A percentile compares a stretch with the other conserved stretches of the same genome.
Evolutionary conservation across 2,113 vertebrate genomes (phyloP).

Genomic region (Excalfactoria chinensis): DNA sequence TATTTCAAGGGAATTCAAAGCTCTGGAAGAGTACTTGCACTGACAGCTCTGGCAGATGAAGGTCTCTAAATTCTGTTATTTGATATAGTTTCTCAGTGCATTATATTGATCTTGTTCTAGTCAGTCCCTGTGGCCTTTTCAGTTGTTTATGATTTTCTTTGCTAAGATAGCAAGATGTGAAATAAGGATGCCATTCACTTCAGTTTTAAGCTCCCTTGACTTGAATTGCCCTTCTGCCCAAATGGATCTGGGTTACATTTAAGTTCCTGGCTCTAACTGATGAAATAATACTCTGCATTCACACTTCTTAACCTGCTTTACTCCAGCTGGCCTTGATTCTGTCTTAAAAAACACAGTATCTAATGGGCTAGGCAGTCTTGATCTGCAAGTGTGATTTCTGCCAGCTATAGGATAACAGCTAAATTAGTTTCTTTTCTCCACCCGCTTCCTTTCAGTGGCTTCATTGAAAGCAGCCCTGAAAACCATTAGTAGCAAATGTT

Average conservation of each 20-base stretch:
- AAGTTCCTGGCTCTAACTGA: background rate
- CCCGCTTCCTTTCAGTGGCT: background rate
- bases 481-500: background rate
- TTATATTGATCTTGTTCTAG: background rate
- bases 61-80: background rate
- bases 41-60: background rate
- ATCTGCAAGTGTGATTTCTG: background rate
- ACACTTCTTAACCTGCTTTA: background rate
- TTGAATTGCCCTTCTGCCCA: background rate
- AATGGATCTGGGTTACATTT: accelerated
- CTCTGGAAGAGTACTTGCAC: background rate
- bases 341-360: background rate
- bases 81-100: accelerated
- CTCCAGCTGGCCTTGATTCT: background rate
- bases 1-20: background rate
- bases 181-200: accelerated
- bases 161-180: background rate
- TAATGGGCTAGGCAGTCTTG: background rate
- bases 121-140: background rate
- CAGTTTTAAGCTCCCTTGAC: background rate
- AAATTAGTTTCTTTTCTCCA: background rate
- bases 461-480: background rate
- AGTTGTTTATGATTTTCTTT: background rate
- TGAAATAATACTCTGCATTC: accelerated
- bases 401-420: background rate